Conservation (phyloP, 2,113 vertebrate genomes). For the Colinus virginianus region DNA sequence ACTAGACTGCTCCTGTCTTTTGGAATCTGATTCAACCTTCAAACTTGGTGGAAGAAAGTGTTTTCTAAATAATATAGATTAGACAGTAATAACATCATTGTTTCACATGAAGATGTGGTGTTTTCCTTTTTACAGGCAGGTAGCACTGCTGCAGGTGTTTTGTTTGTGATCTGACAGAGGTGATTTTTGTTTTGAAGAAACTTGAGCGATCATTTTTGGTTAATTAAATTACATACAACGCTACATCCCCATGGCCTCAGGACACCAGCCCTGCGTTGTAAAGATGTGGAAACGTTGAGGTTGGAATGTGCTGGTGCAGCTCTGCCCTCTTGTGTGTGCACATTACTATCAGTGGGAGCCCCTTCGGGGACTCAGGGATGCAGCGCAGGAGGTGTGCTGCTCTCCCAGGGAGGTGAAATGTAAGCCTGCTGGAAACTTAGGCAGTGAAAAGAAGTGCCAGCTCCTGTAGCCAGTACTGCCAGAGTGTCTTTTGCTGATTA, state of each 20-base stretch:
- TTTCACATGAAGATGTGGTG: neutral
- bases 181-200: neutral
- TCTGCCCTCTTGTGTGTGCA: conserved; percentile 51
- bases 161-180: neutral
- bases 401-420: neutral
- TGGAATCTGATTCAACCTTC: neutral
- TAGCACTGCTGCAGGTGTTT: neutral
- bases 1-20: neutral
- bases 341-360: neutral
- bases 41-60: neutral
- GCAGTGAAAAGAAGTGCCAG: neutral
- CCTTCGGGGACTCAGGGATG: neutral
- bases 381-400: neutral
- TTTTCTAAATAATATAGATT: neutral
- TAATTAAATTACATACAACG: neutral
- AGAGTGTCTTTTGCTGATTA: neutral
- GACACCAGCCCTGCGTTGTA: neutral
- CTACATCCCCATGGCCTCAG: neutral
- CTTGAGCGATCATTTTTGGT: neutral
- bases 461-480: neutral
- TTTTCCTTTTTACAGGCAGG: neutral
- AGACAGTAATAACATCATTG: neutral
- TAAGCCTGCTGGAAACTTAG: neutral
- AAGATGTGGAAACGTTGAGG: neutral
- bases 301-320: neutral